phyloP scores from a whole-genome alignment of 2,113 vertebrate species.

The Leucosticte australis region DNA sequence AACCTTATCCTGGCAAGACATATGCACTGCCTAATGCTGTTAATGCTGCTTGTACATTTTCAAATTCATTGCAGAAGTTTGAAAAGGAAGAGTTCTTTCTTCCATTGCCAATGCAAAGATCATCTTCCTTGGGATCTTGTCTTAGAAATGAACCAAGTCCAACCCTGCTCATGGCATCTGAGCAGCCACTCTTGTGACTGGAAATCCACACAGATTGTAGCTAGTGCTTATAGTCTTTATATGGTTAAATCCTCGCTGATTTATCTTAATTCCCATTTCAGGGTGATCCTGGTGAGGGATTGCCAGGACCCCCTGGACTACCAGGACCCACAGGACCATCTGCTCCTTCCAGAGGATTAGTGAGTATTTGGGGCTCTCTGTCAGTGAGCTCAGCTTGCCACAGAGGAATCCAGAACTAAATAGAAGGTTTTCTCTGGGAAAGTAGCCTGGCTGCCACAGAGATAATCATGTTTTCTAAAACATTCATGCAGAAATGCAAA shows the following conservation, averaged over 20 bases:
- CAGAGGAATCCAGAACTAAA: background rate
- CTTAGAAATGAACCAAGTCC: background rate
- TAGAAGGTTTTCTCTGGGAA: background rate
- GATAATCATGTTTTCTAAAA: background rate
- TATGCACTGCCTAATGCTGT: background rate
- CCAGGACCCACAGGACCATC: constrained; percentile 71
- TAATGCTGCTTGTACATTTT: background rate
- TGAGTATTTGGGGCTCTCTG: constrained; percentile 55
- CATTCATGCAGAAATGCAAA: background rate
- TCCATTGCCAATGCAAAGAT: background rate
- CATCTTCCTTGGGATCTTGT: background rate
- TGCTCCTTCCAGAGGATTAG: constrained; percentile 30
- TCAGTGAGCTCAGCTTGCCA: background rate
- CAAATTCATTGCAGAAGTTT: background rate
- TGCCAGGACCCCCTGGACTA: constrained; percentile 77
- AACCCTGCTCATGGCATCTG: background rate
- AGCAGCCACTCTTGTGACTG: background rate
- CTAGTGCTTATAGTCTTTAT: background rate
- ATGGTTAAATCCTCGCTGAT: background rate
- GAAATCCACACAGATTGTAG: background rate
- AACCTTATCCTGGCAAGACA: background rate
- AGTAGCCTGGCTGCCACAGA: background rate
- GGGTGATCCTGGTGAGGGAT: constrained; percentile 78
- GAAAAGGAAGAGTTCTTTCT: background rate
- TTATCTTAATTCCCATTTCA: constrained; percentile 36